Percentiles rank a stretch among this genome's conserved stretches.
These are phyloP conservation scores for Bhutanitis thaidina DNA, from an alignment of 2,888 invertebrate genomes.

Conservation along the genomic window DNA sequence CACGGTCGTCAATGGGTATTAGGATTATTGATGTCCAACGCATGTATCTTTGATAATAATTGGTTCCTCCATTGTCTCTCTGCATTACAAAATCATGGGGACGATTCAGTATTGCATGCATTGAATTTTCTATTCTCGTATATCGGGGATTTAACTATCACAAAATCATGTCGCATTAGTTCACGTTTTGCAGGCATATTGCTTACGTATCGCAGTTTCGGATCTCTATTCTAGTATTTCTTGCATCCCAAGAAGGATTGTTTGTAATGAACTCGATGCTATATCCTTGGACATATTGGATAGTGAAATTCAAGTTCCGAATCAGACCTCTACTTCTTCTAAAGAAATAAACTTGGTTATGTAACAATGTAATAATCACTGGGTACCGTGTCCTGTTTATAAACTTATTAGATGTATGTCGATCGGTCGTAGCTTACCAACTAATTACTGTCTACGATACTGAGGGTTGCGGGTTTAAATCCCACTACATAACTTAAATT, in stretches of 20 bases:
- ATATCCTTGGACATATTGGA: conserved; percentile 15
- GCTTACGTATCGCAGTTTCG: conserved; percentile 37
- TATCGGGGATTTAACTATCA: conserved; percentile 42
- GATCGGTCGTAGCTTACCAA: too few relatives aligned
- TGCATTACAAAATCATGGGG: conserved; percentile 27
- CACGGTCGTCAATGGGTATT: too few relatives aligned
- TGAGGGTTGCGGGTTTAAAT: too few relatives aligned
- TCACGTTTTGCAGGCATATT: conserved; percentile 48
- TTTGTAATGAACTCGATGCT: conserved; percentile 25
- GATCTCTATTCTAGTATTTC: conserved; percentile 28
- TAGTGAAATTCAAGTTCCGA: not conserved
- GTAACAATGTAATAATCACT: too few relatives aligned
- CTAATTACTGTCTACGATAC: too few relatives aligned
- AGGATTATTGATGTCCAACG: too few relatives aligned
- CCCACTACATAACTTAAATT: too few relatives aligned
- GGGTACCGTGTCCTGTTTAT: too few relatives aligned
- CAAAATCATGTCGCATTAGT: conserved; percentile 59
- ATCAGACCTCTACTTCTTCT: too few relatives aligned
- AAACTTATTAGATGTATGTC: too few relatives aligned
- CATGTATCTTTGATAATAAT: too few relatives aligned
- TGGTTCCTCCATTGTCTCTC: conserved; percentile 9
- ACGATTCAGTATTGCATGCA: conserved; percentile 28
- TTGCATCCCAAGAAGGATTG: conserved; percentile 23
- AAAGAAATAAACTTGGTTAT: too few relatives aligned
- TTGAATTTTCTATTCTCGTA: conserved; percentile 34